Percentiles rank a stretch among this genome's conserved stretches.
Evolutionary conservation across 2,797 vertebrate genomes (phyloP).

Genomic region (Ctenopoma kingsleyae): DNA sequence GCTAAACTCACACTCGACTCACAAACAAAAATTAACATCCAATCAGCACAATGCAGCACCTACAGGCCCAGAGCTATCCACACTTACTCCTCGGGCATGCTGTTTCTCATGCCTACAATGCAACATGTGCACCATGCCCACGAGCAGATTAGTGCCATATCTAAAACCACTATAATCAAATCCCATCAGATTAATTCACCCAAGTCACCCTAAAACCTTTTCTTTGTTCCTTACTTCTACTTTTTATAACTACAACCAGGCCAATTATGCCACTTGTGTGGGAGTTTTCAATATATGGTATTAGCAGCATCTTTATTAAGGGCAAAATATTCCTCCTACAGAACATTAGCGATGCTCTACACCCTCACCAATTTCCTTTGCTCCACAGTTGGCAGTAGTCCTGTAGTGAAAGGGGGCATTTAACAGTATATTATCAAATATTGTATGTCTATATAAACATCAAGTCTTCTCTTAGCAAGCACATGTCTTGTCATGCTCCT

Average conservation of each 20-base stretch:
- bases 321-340: slow-evolving; percentile 53
- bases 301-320: slow-evolving; percentile 51
- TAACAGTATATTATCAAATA: slow-evolving; percentile 28
- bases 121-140: slow-evolving; percentile 22
- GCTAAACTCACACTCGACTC: not conserved
- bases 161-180: slow-evolving; percentile 65
- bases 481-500: slow-evolving; percentile 14
- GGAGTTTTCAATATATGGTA: slow-evolving; percentile 36
- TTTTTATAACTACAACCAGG: slow-evolving; percentile 16
- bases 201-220: slow-evolving; percentile 42
- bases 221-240: slow-evolving; percentile 39
- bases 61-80: not conserved
- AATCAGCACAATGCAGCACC: not conserved
- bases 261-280: slow-evolving; percentile 48
- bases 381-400: slow-evolving; percentile 28
- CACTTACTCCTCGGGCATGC: slow-evolving; percentile 4
- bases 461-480: slow-evolving; percentile 20
- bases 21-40: not conserved
- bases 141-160: slow-evolving; percentile 66
- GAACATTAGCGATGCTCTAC: slow-evolving; percentile 41
- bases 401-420: slow-evolving; percentile 1
- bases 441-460: slow-evolving; percentile 25
- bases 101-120: slow-evolving; percentile 6
- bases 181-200: slow-evolving; percentile 51
- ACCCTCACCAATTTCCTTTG: slow-evolving; percentile 22